A percentile compares a stretch with the other conserved stretches of the same genome.
Evolutionary conservation across 2,888 invertebrate species (phyloP).

Genomic region (Lypha dubia): DNA sequence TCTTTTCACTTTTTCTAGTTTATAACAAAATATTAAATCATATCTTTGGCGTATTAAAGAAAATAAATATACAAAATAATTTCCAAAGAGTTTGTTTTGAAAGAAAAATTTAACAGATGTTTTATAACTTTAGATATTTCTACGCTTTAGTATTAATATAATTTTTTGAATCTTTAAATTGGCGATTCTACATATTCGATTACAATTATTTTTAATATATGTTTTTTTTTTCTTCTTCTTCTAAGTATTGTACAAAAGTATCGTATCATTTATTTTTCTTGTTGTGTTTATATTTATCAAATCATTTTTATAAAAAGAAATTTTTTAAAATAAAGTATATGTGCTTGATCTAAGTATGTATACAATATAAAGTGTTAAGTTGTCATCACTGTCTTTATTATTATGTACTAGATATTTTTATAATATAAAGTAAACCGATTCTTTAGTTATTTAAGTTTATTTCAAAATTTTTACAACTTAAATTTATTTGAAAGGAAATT

Average conservation of each 20-base stretch:
- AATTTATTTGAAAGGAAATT: constrained; percentile 35
- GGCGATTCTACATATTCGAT: constrained; percentile 62
- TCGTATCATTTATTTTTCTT: background rate
- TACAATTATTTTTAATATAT: constrained; percentile 21
- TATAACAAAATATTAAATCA: background rate
- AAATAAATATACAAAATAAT: background rate
- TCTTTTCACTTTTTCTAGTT: background rate
- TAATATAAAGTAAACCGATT: constrained; percentile 67
- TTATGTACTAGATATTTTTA: constrained; percentile 18
- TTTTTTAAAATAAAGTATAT: constrained; percentile 69
- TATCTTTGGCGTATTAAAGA: constrained; percentile 38
- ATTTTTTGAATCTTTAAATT: constrained; percentile 49
- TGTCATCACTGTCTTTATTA: constrained; percentile 60
- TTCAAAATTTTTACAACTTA: constrained; percentile 45
- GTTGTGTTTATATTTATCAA: constrained; percentile 43
- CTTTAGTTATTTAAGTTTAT: constrained; percentile 39
- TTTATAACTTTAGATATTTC: constrained; percentile 70
- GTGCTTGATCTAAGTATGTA: constrained; percentile 59
- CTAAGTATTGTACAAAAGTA: constrained; percentile 64
- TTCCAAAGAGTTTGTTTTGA: constrained; percentile 14
- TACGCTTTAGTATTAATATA: constrained; percentile 66
- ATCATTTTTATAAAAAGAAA: constrained; percentile 4
- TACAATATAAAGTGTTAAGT: constrained; percentile 16
- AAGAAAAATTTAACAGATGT: background rate
- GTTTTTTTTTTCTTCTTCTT: constrained; percentile 33